These are phyloP conservation scores for Philaethria dido DNA, from an alignment of 2,888 invertebrate genomes.

Conservation along the genomic window DNA sequence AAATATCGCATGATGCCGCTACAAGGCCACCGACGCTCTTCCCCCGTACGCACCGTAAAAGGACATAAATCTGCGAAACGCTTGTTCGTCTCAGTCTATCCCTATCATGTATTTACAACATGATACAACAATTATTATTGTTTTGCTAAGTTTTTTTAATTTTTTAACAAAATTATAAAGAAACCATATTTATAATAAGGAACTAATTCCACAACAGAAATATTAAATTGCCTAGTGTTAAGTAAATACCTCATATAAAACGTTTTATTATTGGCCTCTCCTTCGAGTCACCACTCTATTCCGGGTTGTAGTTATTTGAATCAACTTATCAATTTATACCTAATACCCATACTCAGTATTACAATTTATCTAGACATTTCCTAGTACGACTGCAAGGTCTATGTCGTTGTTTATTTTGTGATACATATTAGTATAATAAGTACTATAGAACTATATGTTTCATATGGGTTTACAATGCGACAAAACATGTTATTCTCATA, in stretches of 20 bases:
- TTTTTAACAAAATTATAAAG: neutral
- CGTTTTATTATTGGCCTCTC: slow-evolving; percentile 16
- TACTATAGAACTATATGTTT: too few species aligned
- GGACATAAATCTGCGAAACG: slow-evolving; percentile 55
- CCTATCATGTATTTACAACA: slow-evolving; percentile 2
- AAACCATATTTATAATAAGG: neutral
- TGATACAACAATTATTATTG: neutral
- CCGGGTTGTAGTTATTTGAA: slow-evolving; percentile 44
- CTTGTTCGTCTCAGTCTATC: slow-evolving; percentile 31
- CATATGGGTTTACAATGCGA: too few species aligned
- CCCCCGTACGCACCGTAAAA: slow-evolving; percentile 64
- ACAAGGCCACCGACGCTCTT: slow-evolving; percentile 66
- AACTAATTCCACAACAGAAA: neutral
- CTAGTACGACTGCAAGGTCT: slow-evolving; percentile 48
- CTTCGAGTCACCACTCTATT: slow-evolving; percentile 38
- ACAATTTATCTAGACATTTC: slow-evolving; percentile 47
- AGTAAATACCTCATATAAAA: slow-evolving; percentile 11
- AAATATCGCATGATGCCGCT: slow-evolving; percentile 80
- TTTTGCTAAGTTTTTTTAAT: neutral
- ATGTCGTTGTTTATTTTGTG: slow-evolving; percentile 43
- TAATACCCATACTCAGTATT: slow-evolving; percentile 41
- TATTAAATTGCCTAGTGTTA: slow-evolving; percentile 6
- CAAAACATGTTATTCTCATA: too few species aligned
- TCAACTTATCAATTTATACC: slow-evolving; percentile 42
- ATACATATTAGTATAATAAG: slow-evolving; percentile 22